These are phyloP conservation scores for Phoeniculus purpureus DNA, from an alignment of 2,797 vertebrate species.

Conservation along the genomic window DNA sequence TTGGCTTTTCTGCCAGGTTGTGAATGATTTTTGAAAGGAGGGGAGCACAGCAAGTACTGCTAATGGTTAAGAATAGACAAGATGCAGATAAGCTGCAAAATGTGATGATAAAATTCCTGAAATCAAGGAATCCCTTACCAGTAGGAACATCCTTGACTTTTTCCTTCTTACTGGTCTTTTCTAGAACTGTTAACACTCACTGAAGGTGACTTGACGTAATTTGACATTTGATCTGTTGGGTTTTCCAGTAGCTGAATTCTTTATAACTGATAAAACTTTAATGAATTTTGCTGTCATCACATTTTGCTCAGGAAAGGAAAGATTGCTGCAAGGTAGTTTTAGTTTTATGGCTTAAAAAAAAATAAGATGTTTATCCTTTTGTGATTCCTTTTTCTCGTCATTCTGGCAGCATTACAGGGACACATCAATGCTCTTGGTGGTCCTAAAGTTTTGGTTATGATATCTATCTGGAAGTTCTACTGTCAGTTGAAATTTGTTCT, in stretches of 20 bases:
- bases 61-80: background rate
- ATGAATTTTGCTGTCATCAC: background rate
- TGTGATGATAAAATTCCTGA: background rate
- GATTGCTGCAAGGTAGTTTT: background rate
- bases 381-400: background rate
- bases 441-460: background rate
- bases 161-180: background rate
- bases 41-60: background rate
- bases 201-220: background rate
- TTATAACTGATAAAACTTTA: background rate
- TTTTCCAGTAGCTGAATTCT: background rate
- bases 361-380: background rate
- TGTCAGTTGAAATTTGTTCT: background rate
- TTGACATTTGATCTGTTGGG: background rate
- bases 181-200: background rate
- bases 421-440: background rate
- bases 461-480: background rate
- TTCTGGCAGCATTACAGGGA: background rate
- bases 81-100: background rate
- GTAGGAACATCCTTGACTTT: background rate
- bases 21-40: slow-evolving; percentile 2
- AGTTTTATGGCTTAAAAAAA: background rate
- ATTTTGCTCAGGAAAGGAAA: background rate
- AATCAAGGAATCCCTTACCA: background rate
- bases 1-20: slow-evolving; percentile 8